These are phyloP conservation scores for Drosophila siamana DNA, from an alignment of 2,888 invertebrate genomes.

Conservation along the genomic window DNA sequence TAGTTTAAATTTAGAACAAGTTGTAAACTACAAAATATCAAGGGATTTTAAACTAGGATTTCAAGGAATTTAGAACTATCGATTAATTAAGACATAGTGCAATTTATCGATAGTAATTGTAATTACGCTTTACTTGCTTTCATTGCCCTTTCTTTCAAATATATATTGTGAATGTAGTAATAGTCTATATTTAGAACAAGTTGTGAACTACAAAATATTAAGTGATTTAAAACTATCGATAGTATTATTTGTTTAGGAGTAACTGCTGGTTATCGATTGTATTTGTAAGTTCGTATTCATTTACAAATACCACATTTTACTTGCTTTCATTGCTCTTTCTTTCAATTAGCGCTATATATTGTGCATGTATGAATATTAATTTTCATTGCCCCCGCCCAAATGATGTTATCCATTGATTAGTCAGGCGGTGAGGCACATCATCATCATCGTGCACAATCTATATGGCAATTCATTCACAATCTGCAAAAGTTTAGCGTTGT, in stretches of 20 bases:
- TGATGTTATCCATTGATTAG: slow-evolving; percentile 37
- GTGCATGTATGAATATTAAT: slow-evolving; percentile 14
- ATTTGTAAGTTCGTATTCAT: not conserved
- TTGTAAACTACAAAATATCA: too few species aligned
- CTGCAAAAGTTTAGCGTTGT: slow-evolving; percentile 13
- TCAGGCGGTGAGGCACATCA: slow-evolving; percentile 12
- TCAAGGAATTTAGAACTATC: not conserved
- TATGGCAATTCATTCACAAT: slow-evolving; percentile 36
- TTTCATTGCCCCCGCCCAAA: slow-evolving; percentile 26
- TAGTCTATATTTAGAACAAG: too few species aligned
- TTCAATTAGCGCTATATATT: not conserved
- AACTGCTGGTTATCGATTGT: not conserved
- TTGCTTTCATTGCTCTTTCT: not conserved
- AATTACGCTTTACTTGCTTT: not conserved
- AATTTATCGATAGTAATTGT: not conserved
- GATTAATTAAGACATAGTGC: not conserved
- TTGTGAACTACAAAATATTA: too few species aligned
- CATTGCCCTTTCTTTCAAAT: not conserved
- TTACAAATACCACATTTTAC: too few species aligned
- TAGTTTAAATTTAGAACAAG: too few species aligned
- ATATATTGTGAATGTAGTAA: slow-evolving; percentile 5
- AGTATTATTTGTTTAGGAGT: not conserved
- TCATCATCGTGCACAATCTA: slow-evolving; percentile 10
- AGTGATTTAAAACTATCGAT: not conserved
- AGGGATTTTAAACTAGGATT: too few species aligned